Conservation (phyloP, 2,888 invertebrate species). For the Hanleya hanleyi region DNA sequence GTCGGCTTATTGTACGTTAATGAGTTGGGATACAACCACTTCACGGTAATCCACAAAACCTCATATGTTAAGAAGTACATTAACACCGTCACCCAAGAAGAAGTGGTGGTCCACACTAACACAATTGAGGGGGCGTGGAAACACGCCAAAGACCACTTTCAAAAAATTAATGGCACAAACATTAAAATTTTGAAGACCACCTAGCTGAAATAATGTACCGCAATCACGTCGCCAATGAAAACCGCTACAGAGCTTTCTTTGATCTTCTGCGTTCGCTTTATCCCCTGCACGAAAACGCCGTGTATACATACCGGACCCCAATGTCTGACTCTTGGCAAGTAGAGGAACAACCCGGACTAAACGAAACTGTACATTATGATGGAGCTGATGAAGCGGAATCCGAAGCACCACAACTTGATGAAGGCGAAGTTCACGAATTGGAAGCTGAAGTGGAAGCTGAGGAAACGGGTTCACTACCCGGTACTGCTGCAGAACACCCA, state of each 20-base stretch:
- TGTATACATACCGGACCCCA: background rate
- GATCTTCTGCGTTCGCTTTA: background rate
- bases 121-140: background rate
- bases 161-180: background rate
- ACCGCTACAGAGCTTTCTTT: background rate
- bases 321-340: background rate
- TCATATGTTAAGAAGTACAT: background rate
- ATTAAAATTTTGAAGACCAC: background rate
- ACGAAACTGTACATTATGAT: no score
- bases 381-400: no score
- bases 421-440: no score
- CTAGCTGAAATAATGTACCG: background rate
- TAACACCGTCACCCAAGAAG: background rate
- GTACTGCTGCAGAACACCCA: constrained; percentile 11
- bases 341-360: no score
- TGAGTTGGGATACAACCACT: background rate
- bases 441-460: no score
- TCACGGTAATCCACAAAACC: background rate
- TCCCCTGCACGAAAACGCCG: background rate
- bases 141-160: background rate
- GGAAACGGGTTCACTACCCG: no score
- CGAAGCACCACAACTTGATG: no score
- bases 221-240: background rate
- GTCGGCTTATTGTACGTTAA: background rate
- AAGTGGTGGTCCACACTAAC: background rate